Conservation (phyloP, 37 sponge, comb jelly and placozoan genomes). For the Aphrocallistes beatrix region DNA sequence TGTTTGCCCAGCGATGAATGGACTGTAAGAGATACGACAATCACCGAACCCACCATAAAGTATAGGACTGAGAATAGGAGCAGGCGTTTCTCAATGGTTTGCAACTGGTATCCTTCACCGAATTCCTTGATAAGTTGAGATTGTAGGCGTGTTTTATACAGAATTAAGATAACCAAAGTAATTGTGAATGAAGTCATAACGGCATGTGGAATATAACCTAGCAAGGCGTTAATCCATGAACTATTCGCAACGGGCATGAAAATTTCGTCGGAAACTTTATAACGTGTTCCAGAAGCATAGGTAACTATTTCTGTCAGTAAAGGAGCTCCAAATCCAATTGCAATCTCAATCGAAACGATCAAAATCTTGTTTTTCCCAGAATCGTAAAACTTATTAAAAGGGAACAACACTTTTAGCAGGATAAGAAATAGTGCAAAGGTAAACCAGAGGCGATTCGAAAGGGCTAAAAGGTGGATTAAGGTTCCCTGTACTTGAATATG, state of each 20-base stretch:
- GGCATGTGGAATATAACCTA: background rate
- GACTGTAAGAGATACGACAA: background rate
- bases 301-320: background rate
- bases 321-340: background rate
- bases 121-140: background rate
- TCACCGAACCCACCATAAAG: background rate
- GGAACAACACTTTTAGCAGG: background rate
- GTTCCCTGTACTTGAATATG: background rate
- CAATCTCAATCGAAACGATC: background rate
- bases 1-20: background rate
- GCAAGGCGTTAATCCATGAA: background rate
- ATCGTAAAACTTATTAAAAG: background rate
- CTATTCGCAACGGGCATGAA: background rate
- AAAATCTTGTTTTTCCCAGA: background rate
- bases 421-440: background rate
- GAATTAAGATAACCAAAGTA: background rate
- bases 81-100: background rate
- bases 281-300: background rate
- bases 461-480: background rate
- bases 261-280: background rate
- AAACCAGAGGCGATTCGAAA: background rate
- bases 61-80: background rate
- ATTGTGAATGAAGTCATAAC: background rate
- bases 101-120: background rate
- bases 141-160: background rate